phyloP scores from a whole-genome alignment of 2,113 vertebrate genomes.

The Notarius lentiginosus region DNA sequence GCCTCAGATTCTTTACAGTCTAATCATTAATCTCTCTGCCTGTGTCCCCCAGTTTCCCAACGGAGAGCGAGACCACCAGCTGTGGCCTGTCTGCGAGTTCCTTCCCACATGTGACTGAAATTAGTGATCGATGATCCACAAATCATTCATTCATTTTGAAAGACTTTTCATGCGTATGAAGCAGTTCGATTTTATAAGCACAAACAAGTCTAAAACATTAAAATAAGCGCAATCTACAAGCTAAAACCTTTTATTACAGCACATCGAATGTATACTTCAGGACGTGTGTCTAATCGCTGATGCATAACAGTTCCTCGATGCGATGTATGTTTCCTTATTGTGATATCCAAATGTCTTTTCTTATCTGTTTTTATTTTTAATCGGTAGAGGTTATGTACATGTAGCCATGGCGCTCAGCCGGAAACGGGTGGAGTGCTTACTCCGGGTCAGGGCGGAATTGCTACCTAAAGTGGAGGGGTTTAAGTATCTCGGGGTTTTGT shows the following conservation, averaged over 20 bases:
- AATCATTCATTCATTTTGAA: neutral
- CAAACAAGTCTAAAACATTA: neutral
- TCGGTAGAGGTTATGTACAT: no score
- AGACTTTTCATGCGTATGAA: neutral
- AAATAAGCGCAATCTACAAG: neutral
- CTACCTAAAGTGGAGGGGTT: no score
- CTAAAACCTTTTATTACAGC: neutral
- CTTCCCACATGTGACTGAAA: constrained; percentile 9
- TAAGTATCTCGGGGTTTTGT: no score
- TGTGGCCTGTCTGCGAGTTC: neutral
- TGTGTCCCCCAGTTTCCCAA: neutral
- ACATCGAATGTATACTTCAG: neutral
- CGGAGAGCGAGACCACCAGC: neutral
- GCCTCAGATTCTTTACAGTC: constrained; percentile 1
- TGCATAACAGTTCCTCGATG: neutral
- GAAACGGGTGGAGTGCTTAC: no score
- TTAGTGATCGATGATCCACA: neutral
- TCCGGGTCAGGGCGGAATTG: no score
- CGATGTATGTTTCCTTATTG: neutral
- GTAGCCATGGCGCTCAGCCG: no score
- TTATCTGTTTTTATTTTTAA: no score
- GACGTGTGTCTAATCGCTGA: neutral
- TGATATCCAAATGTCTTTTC: neutral
- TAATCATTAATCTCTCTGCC: neutral
- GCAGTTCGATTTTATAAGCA: neutral